Percentiles rank a stretch among this genome's conserved stretches.
phyloP scores from a whole-genome alignment of 1,140 invertebrate species.

The Telenomus remus region DNA sequence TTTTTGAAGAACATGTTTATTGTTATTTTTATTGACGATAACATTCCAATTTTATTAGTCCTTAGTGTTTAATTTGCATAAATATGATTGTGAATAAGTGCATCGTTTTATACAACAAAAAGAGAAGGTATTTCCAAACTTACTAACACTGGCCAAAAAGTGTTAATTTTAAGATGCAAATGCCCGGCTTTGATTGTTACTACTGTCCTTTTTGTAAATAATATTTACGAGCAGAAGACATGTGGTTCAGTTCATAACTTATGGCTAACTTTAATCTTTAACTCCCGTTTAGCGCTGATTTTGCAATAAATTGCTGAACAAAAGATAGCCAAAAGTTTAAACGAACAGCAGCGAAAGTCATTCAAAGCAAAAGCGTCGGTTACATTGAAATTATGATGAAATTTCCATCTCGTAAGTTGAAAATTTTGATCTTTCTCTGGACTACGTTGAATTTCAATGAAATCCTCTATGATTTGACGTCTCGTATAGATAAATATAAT shows the following conservation, averaged over 20 bases:
- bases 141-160: too few relatives aligned
- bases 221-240: neutral
- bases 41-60: constrained; percentile 48
- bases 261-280: constrained; percentile 6
- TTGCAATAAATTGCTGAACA: neutral
- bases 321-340: constrained; percentile 37
- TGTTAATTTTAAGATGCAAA: too few relatives aligned
- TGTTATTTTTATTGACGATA: constrained; percentile 27
- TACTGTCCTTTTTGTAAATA: constrained; percentile 13
- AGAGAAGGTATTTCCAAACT: too few relatives aligned
- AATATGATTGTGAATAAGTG: constrained; percentile 36
- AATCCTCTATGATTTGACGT: constrained; percentile 21
- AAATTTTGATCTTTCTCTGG: neutral
- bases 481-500: constrained; percentile 15
- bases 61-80: constrained; percentile 42
- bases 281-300: neutral
- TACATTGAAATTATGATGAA: constrained; percentile 36
- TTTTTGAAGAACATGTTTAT: too few relatives aligned
- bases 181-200: constrained; percentile 1
- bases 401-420: neutral
- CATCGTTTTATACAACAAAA: constrained; percentile 10
- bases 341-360: constrained; percentile 41
- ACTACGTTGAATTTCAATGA: constrained; percentile 2
- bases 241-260: constrained; percentile 5
- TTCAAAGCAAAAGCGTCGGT: constrained; percentile 24